Percentiles rank a stretch among this genome's conserved stretches.
Conservation (phyloP, 2,888 invertebrate genomes). For the Lithophane socia region DNA sequence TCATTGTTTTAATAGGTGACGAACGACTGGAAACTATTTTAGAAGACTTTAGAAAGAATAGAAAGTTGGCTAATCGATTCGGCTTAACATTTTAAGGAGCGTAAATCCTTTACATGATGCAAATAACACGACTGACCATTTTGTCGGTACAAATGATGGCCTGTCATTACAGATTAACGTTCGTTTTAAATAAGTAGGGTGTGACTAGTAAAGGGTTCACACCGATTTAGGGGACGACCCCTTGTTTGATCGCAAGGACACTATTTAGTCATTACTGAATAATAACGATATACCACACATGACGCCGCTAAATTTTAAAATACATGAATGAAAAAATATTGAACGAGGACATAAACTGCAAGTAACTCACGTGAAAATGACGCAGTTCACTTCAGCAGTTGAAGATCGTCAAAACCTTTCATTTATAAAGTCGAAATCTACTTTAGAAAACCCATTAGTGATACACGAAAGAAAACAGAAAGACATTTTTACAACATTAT, state of each 20-base stretch:
- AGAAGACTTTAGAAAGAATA: slow-evolving; percentile 57
- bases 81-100: slow-evolving; percentile 21
- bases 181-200: slow-evolving; percentile 81
- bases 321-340: neutral
- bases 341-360: neutral
- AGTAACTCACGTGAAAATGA: neutral
- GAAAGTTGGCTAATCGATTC: slow-evolving; percentile 34
- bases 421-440: neutral
- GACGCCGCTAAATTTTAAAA: slow-evolving; percentile 37
- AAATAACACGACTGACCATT: slow-evolving; percentile 55
- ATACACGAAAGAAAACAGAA: neutral
- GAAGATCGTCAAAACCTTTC: neutral
- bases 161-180: slow-evolving; percentile 76
- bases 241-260: slow-evolving; percentile 74
- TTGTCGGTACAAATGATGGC: slow-evolving; percentile 64
- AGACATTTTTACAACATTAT: neutral
- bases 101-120: slow-evolving; percentile 49
- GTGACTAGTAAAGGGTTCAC: slow-evolving; percentile 85
- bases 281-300: slow-evolving; percentile 63
- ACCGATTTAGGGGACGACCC: slow-evolving; percentile 82
- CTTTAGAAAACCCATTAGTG: neutral
- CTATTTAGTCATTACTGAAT: slow-evolving; percentile 71
- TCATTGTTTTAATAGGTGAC: slow-evolving; percentile 74
- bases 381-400: neutral
- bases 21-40: slow-evolving; percentile 63